phyloP scores from a whole-genome alignment of 2,797 vertebrate genomes.

The Borostomias antarcticus region DNA sequence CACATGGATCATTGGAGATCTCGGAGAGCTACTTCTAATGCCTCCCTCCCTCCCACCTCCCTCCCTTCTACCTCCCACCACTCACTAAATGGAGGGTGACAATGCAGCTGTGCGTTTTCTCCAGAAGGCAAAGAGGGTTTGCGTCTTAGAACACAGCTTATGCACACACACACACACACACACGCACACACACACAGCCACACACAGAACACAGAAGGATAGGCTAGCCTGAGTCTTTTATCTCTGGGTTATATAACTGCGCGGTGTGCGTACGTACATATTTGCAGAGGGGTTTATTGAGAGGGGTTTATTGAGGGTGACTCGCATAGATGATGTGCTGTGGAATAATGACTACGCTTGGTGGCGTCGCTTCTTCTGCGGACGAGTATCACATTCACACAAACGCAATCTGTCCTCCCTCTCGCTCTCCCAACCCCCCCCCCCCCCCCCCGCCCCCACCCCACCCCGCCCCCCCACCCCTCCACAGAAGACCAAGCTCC shows the following conservation, averaged over 20 bases:
- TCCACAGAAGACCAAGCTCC: conserved; percentile 80
- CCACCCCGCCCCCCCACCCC: conserved; percentile 4
- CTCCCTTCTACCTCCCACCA: conserved; percentile 27
- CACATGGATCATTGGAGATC: not conserved
- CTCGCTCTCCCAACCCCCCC: not conserved
- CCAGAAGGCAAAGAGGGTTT: conserved; percentile 34
- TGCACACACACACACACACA: conserved; percentile 1
- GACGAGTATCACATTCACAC: no score
- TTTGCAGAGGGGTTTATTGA: conserved; percentile 46
- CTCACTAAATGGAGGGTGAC: conserved; percentile 63
- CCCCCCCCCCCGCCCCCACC: not conserved
- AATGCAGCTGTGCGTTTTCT: conserved; percentile 63
- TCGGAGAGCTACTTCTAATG: not conserved
- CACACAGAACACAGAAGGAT: conserved; percentile 38
- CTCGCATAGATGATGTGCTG: conserved; percentile 32
- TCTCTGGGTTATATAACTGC: conserved; percentile 54
- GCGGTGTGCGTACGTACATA: conserved; percentile 1
- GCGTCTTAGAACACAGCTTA: conserved; percentile 54
- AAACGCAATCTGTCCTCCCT: not conserved
- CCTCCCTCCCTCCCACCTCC: not conserved
- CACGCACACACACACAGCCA: conserved; percentile 11
- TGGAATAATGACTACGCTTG: not conserved
- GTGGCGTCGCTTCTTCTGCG: no score
- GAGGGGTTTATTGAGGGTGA: conserved; percentile 18
- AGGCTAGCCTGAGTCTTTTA: conserved; percentile 55